These are phyloP conservation scores for Carabus problematicus DNA, from an alignment of 2,888 invertebrate genomes.

Conservation along the genomic window DNA sequence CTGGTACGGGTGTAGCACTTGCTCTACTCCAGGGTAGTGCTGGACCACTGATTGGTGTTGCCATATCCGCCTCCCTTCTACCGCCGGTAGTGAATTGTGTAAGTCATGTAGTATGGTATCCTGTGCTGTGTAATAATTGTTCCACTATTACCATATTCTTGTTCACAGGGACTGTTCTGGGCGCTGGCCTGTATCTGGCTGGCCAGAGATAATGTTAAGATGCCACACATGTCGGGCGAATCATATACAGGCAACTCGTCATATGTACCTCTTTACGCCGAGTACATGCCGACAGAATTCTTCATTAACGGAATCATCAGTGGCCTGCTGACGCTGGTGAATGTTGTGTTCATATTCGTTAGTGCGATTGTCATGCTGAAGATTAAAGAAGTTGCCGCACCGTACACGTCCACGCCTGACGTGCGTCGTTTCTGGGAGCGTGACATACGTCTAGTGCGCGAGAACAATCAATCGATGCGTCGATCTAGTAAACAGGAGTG, in stretches of 20 bases:
- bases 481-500: slow-evolving; percentile 48
- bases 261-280: slow-evolving; percentile 73
- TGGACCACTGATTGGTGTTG: slow-evolving; percentile 85
- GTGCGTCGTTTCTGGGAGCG: slow-evolving; percentile 77
- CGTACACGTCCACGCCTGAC: slow-evolving; percentile 77
- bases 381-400: slow-evolving; percentile 85
- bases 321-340: slow-evolving; percentile 78
- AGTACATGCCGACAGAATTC: slow-evolving; percentile 79
- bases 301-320: slow-evolving; percentile 81
- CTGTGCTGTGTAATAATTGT: too few relatives aligned
- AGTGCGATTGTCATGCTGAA: slow-evolving; percentile 81
- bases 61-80: slow-evolving; percentile 85
- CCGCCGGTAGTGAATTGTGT: slow-evolving; percentile 89
- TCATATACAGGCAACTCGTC: slow-evolving; percentile 67
- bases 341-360: slow-evolving; percentile 83
- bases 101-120: slow-evolving; percentile 55
- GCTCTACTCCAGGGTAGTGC: slow-evolving; percentile 86
- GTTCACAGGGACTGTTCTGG: slow-evolving; percentile 75
- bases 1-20: slow-evolving; percentile 82
- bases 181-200: slow-evolving; percentile 76
- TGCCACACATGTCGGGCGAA: slow-evolving; percentile 75
- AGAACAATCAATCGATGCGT: slow-evolving; percentile 66
- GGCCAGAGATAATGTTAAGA: slow-evolving; percentile 71
- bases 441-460: slow-evolving; percentile 77
- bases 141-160: too few relatives aligned